A percentile compares a stretch with the other conserved stretches of the same genome.
Evolutionary conservation across 2,113 vertebrate genomes (phyloP).

Genomic region (Tautogolabrus adspersus): DNA sequence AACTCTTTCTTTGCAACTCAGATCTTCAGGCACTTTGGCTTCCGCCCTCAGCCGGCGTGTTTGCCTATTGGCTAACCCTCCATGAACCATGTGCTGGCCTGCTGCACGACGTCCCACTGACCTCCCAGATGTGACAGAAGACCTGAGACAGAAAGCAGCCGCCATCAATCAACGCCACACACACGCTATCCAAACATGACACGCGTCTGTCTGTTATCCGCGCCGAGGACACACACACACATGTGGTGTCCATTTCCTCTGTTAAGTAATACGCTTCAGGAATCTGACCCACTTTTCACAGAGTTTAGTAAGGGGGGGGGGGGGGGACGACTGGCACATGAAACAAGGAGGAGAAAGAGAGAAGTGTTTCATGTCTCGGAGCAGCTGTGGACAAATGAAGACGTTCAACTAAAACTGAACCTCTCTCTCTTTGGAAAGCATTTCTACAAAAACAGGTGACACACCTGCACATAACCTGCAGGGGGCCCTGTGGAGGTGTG

Average conservation of each 20-base stretch:
- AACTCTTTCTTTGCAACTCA: not conserved
- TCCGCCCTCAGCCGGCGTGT: not conserved
- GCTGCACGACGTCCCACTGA: constrained; percentile 40
- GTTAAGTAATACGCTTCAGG: constrained; percentile 45
- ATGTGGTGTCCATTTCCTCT: constrained; percentile 56
- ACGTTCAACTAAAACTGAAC: constrained; percentile 11
- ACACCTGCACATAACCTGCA: too few relatives aligned
- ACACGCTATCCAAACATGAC: constrained; percentile 6
- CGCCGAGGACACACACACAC: constrained; percentile 45
- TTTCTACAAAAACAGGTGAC: too few relatives aligned
- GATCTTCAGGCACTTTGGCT: rapidly evolving
- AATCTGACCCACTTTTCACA: constrained; percentile 57
- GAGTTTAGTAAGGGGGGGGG: not conserved
- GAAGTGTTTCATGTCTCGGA: not conserved
- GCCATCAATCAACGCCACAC: constrained; percentile 14
- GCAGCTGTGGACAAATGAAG: constrained; percentile 14
- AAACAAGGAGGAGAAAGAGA: not conserved
- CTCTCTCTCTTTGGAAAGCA: too few relatives aligned
- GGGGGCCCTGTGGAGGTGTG: too few relatives aligned
- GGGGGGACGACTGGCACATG: not conserved
- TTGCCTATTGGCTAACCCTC: not conserved
- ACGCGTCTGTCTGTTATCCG: constrained; percentile 24
- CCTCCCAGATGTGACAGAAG: constrained; percentile 48
- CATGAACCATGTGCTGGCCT: not conserved
- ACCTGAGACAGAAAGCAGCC: constrained; percentile 18